Evolutionary conservation across 2,113 vertebrate species (phyloP), one percentile per base, ranked within the genome.

Genomic region (Pardalotus punctatus): DNA sequence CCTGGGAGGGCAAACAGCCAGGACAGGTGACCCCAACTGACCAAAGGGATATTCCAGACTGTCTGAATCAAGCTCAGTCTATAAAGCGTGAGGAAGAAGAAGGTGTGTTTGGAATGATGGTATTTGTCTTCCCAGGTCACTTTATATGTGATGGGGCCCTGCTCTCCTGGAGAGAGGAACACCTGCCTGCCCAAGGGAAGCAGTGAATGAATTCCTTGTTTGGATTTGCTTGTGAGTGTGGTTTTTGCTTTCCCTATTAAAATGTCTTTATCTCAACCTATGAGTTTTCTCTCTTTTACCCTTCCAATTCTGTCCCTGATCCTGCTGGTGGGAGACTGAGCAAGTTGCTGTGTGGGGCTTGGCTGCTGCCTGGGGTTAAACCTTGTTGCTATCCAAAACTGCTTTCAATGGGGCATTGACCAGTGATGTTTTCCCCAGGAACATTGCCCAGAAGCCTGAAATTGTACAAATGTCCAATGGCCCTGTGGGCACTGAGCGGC

Each of bases 341-440:
- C 0, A 1, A 65, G 36, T 0, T 2, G 6, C 22, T 51, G 6
- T 0, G 0, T 28, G 14, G 36, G 25, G 22, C 31, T 12, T 50
- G 29, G 35, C 43, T 57, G 14, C 43, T 51, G 50, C 22, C 22
- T 64, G 4, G 18, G 31, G 17, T 47, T 43, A 57, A 88, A 65
- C 22, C 23, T 43, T 57, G 10, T 48, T 36, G 40, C 14, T 7
- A 23, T 31, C 13, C 54, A 88, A 69, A 61, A n/a, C 6, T 27
- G 3, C 17, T 42, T 61, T 38, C 58, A 67, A 3, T 5, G 15
- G 8, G 5, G 2, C 22, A 58, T 53, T 54, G 36, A 13, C 2
- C 11, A 53, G 27, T n/a, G 57, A 42, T 31, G 20, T 56, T 67
- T 76, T 40, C 47, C 7, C 5, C 33, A 45, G 42, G 20, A 85